phyloP scores from a whole-genome alignment of 2,797 vertebrate genomes.

The Takifugu ocellatus region DNA sequence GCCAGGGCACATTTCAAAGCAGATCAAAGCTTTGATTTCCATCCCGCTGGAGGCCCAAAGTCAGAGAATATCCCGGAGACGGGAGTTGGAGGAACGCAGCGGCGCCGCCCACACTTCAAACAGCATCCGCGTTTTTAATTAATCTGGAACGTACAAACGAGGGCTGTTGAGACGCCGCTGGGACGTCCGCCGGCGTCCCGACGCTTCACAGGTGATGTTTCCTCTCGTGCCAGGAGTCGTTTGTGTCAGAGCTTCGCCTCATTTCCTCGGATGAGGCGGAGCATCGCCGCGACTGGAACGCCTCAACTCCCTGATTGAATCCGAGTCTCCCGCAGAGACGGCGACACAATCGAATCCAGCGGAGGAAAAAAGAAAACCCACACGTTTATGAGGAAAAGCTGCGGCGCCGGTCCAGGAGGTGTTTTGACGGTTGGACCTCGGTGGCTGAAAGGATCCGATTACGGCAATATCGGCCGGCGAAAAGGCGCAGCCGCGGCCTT shows the following conservation, averaged over 20 bases:
- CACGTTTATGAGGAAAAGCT: constrained; percentile 5
- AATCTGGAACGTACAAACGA: too few species aligned
- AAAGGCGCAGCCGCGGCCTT: too few species aligned
- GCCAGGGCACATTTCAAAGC: constrained; percentile 21
- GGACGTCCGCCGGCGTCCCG: too few species aligned
- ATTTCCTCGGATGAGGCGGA: constrained; percentile 31
- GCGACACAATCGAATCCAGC: neutral
- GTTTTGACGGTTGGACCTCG: constrained; percentile 12
- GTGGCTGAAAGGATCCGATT: constrained; percentile 4
- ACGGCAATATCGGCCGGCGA: neutral
- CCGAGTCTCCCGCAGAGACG: neutral
- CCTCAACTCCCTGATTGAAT: neutral
- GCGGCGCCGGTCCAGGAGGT: neutral
- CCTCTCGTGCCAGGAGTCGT: constrained; percentile 24
- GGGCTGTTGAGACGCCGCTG: too few species aligned
- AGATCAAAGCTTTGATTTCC: constrained; percentile 43
- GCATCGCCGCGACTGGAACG: constrained; percentile 13
- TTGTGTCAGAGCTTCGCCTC: constrained; percentile 20
- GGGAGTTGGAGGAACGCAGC: neutral
- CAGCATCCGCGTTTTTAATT: too few species aligned
- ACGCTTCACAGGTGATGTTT: neutral
- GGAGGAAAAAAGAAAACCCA: constrained; percentile 1
- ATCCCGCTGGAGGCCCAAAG: constrained; percentile 27
- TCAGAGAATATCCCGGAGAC: constrained; percentile 37
- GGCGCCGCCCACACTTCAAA: too few species aligned